Conservation (phyloP, 2,113 vertebrate species). For the Lota lota region DNA sequence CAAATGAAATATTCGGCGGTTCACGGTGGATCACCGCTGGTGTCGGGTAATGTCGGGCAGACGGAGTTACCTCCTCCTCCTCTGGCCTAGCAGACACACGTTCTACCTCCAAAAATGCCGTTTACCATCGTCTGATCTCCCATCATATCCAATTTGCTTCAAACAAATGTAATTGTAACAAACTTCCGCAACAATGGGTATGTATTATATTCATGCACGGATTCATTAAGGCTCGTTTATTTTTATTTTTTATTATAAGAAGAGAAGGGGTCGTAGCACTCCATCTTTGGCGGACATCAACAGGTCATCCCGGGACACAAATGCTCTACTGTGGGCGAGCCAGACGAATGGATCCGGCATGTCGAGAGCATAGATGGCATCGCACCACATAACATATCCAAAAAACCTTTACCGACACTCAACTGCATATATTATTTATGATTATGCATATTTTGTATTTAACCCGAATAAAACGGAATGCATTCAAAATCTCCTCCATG, state of each 20-base stretch:
- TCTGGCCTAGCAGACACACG: slow-evolving; percentile 46
- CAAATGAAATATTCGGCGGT: slow-evolving; percentile 53
- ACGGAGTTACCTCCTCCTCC: slow-evolving; percentile 44
- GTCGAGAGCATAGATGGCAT: slow-evolving; percentile 39
- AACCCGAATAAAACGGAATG: not conserved
- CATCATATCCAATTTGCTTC: not conserved
- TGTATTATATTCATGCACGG: too few species aligned
- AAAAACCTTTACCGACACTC: not conserved
- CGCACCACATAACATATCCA: slow-evolving; percentile 26
- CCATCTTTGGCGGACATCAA: slow-evolving; percentile 75
- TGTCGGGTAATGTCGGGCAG: slow-evolving; percentile 44
- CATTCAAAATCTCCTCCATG: too few species aligned
- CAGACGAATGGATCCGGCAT: slow-evolving; percentile 61
- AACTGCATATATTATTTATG: not conserved
- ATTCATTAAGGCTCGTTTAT: too few species aligned
- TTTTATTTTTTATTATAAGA: not conserved
- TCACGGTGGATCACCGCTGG: slow-evolving; percentile 44
- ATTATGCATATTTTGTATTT: not conserved
- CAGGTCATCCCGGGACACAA: slow-evolving; percentile 79
- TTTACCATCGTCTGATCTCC: not conserved
- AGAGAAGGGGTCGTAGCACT: slow-evolving; percentile 31
- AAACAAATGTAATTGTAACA: not conserved
- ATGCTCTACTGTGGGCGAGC: slow-evolving; percentile 61
- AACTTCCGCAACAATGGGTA: not conserved
- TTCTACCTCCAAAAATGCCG: not conserved